Conservation (phyloP, 2,888 invertebrate species). For the Geotrupes spiniger region DNA sequence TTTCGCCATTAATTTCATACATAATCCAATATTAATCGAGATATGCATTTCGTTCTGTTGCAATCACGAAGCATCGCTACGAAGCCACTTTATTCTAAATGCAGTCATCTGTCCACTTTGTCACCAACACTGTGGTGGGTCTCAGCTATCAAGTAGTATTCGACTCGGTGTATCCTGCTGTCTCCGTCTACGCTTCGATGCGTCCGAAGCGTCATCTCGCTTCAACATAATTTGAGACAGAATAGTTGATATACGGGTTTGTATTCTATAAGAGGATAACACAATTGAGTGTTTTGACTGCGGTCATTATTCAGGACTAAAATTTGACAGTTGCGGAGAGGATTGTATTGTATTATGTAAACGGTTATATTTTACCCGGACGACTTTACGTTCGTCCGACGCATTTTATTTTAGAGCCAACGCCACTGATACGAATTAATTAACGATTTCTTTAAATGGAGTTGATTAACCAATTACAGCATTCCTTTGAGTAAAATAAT, state of each 20-base stretch:
- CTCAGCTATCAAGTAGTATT: slow-evolving; percentile 37
- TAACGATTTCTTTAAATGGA: background rate
- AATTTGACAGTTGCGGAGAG: slow-evolving; percentile 44
- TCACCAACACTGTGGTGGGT: slow-evolving; percentile 50
- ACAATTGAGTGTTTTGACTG: slow-evolving; percentile 46
- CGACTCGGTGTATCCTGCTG: slow-evolving; percentile 26
- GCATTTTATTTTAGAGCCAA: too few species aligned
- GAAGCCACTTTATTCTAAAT: slow-evolving; percentile 34
- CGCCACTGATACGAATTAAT: too few species aligned
- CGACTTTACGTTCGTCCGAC: slow-evolving; percentile 7
- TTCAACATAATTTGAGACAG: slow-evolving; percentile 21
- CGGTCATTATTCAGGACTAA: slow-evolving; percentile 43
- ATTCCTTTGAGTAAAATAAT: background rate
- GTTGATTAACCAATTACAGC: background rate
- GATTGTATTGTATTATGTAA: slow-evolving; percentile 34
- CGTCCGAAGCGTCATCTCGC: slow-evolving; percentile 4
- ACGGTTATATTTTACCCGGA: slow-evolving; percentile 14
- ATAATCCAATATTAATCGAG: background rate
- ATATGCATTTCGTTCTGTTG: background rate
- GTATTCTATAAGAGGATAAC: slow-evolving; percentile 9
- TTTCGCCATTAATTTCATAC: too few species aligned
- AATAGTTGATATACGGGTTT: slow-evolving; percentile 22
- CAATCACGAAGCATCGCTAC: slow-evolving; percentile 1
- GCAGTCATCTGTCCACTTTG: slow-evolving; percentile 50
- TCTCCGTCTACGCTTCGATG: slow-evolving; percentile 28